phyloP scores from a whole-genome alignment of 2,888 invertebrate species.

The Dynastes maya region DNA sequence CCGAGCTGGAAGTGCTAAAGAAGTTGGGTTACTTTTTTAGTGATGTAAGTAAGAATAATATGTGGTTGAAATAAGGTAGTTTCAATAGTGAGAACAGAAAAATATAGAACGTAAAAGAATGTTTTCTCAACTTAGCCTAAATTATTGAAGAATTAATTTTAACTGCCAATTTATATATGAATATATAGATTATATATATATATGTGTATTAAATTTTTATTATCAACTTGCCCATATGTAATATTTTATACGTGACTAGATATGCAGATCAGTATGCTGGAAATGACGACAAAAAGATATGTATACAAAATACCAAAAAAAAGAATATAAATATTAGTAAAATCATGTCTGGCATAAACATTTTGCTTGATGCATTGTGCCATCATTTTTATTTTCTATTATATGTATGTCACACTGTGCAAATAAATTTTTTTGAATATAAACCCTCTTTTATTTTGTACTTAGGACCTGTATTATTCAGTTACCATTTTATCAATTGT shows the following conservation, averaged over 20 bases:
- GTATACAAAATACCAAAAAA: conserved; percentile 50
- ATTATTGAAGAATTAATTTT: conserved; percentile 52
- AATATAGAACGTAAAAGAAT: conserved; percentile 48
- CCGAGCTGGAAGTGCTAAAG: conserved; percentile 47
- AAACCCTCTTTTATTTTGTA: conserved; percentile 20
- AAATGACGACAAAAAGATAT: conserved; percentile 42
- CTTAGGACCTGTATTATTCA: too few species aligned
- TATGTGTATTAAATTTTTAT: conserved; percentile 52
- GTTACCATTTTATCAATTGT: background rate
- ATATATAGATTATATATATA: conserved; percentile 50
- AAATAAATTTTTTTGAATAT: conserved; percentile 53
- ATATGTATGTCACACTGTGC: conserved; percentile 56
- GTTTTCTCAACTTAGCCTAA: conserved; percentile 52
- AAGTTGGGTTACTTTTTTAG: conserved; percentile 48
- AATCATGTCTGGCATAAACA: conserved; percentile 61
- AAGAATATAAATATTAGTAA: conserved; percentile 54
- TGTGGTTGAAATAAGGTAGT: conserved; percentile 43
- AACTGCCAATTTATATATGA: conserved; percentile 53
- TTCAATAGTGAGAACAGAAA: conserved; percentile 50
- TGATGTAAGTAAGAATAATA: conserved; percentile 46
- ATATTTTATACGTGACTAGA: conserved; percentile 55
- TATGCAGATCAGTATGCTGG: conserved; percentile 54
- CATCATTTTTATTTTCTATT: conserved; percentile 61
- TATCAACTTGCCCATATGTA: conserved; percentile 55
- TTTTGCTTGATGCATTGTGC: conserved; percentile 66